Conservation (phyloP, 2,797 vertebrate genomes). For the Phalloptychus januarius region DNA sequence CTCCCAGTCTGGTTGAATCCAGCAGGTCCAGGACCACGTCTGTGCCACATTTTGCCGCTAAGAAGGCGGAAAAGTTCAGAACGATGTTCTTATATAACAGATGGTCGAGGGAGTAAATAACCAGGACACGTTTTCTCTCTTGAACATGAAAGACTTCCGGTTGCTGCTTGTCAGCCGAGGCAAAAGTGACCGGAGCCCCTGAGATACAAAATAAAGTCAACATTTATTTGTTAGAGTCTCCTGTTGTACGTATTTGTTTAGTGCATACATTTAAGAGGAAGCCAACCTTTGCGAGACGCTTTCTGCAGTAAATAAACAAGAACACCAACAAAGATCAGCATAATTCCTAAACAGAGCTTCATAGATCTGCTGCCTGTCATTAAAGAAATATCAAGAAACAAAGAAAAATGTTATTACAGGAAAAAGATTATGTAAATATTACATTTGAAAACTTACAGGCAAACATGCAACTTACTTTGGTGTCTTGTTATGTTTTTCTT, state of each 20-base stretch:
- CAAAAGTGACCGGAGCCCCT: conserved; percentile 39
- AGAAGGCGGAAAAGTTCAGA: conserved; percentile 89
- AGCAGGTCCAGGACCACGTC: conserved; percentile 91
- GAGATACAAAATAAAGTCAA: neutral
- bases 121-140: conserved; percentile 81
- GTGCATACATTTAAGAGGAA: neutral
- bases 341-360: conserved; percentile 35
- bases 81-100: conserved; percentile 87
- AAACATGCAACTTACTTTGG: conserved; percentile 43
- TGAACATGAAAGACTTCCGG: conserved; percentile 26
- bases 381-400: conserved; percentile 39
- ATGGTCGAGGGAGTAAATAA: conserved; percentile 93
- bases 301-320: conserved; percentile 48
- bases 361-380: conserved; percentile 12
- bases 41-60: conserved; percentile 85
- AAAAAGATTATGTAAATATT: neutral
- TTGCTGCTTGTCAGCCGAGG: conserved; percentile 26
- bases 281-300: conserved; percentile 60
- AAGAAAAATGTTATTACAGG: neutral
- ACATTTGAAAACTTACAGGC: neutral
- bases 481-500: conserved; percentile 32
- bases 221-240: neutral
- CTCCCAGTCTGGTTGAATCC: conserved; percentile 83
- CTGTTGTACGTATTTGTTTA: neutral
- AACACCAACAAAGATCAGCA: conserved; percentile 31